phyloP scores from a whole-genome alignment of 2,113 vertebrate species.

The Onychostoma macrolepis region DNA sequence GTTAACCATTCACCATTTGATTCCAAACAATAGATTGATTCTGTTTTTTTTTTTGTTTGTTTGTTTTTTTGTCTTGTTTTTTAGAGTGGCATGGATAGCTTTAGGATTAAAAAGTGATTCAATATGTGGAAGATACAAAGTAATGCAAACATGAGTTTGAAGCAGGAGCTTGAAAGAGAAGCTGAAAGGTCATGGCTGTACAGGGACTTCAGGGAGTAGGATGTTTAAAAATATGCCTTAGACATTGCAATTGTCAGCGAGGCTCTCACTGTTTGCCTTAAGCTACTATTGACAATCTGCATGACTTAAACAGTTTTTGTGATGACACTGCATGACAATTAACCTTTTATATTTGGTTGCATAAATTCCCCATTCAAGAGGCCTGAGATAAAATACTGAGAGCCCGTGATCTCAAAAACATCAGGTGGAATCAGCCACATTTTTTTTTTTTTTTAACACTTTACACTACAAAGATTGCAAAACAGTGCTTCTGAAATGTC shows the following conservation, averaged over 20 bases:
- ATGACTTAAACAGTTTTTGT: background rate
- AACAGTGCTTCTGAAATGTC: background rate
- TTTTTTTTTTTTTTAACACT: background rate
- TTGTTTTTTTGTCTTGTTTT: background rate
- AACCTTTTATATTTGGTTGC: background rate
- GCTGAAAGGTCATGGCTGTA: background rate
- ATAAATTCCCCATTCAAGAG: background rate
- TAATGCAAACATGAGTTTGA: background rate
- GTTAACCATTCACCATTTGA: background rate
- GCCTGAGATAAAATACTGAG: background rate
- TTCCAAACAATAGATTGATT: background rate
- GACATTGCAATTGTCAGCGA: background rate
- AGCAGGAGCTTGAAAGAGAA: background rate
- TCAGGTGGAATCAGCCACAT: background rate
- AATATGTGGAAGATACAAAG: background rate
- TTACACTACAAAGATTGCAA: too few species aligned
- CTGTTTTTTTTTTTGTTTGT: too few species aligned
- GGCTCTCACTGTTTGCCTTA: background rate
- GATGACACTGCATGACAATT: conserved; percentile 11
- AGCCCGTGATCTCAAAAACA: background rate
- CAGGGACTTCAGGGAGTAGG: background rate
- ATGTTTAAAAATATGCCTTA: background rate
- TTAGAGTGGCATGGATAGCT: background rate
- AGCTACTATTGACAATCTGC: background rate
- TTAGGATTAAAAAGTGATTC: background rate